These are phyloP conservation scores for Drosophila algonquin DNA, from an alignment of 2,888 invertebrate genomes.

Conservation along the genomic window DNA sequence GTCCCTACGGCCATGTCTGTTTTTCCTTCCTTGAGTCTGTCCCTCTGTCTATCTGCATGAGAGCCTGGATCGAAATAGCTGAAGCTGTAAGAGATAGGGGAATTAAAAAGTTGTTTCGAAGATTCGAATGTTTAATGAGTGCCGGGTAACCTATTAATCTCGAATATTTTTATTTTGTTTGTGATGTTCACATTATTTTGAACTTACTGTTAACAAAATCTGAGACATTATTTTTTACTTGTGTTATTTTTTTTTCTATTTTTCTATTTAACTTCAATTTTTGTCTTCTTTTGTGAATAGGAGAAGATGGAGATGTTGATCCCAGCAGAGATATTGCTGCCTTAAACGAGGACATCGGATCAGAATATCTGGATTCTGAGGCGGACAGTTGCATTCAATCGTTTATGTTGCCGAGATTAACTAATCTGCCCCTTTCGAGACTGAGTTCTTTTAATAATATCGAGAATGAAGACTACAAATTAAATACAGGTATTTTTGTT, in stretches of 20 bases:
- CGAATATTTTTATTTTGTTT: background rate
- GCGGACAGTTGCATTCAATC: slow-evolving; percentile 86
- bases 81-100: too few relatives aligned
- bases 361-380: slow-evolving; percentile 88
- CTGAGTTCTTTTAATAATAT: slow-evolving; percentile 87
- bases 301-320: slow-evolving; percentile 86
- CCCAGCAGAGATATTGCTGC: slow-evolving; percentile 88
- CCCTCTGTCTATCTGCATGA: background rate
- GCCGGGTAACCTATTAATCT: background rate
- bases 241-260: background rate
- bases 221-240: background rate
- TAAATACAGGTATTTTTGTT: slow-evolving; percentile 85
- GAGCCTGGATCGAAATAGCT: too few relatives aligned
- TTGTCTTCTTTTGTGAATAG: slow-evolving; percentile 56
- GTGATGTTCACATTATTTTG: background rate
- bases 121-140: background rate
- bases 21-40: background rate
- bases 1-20: background rate
- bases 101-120: too few relatives aligned
- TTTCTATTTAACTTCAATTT: background rate
- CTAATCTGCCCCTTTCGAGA: slow-evolving; percentile 85
- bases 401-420: slow-evolving; percentile 85
- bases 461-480: slow-evolving; percentile 87
- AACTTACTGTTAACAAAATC: background rate
- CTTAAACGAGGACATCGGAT: slow-evolving; percentile 88